Conservation (phyloP, 2,113 vertebrate species). For the Leucopsar rothschildi region DNA sequence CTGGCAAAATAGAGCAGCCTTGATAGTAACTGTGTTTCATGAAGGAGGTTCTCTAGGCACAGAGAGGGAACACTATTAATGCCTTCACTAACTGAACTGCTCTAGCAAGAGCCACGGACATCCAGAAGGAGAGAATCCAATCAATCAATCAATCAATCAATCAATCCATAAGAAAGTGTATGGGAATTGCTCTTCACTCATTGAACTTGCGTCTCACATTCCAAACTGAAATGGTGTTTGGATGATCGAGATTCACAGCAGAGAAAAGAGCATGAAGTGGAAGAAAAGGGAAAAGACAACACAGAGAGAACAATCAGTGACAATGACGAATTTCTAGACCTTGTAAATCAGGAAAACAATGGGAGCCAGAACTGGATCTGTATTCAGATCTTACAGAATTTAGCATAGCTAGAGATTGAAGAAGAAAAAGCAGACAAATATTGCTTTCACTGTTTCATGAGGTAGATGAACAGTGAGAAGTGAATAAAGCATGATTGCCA, state of each 20-base stretch:
- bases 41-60: not conserved
- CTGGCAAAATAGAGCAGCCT: not conserved
- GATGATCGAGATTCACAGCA: not conserved
- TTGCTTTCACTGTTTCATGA: not conserved
- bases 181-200: not conserved
- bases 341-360: not conserved
- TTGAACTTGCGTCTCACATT: not conserved
- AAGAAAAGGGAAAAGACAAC: not conserved
- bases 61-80: not conserved
- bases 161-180: not conserved
- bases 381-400: not conserved
- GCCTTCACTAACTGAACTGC: not conserved
- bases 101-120: not conserved
- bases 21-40: not conserved
- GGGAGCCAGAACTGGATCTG: not conserved
- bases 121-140: not conserved
- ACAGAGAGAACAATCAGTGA: fast-evolving
- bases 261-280: not conserved
- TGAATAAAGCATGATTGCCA: not conserved
- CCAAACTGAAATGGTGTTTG: not conserved
- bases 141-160: not conserved
- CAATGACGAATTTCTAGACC: not conserved
- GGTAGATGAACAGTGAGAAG: not conserved
- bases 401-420: not conserved
- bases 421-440: not conserved